These are phyloP conservation scores for Psephotus haematonotus DNA, from an alignment of 2,113 vertebrate species.

Conservation along the genomic window DNA sequence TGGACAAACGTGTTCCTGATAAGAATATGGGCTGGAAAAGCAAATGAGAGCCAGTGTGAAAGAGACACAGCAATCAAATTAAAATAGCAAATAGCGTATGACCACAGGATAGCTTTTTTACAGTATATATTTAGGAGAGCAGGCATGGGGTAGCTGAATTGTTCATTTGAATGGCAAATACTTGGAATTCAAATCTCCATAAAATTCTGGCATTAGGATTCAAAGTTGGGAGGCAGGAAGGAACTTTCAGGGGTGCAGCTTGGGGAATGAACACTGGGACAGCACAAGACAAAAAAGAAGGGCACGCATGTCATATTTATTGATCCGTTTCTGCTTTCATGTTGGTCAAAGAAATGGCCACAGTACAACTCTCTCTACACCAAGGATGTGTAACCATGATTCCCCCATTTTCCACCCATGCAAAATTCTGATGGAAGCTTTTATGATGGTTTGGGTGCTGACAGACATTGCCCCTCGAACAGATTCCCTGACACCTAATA, in stretches of 20 bases:
- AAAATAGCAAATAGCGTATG: not conserved
- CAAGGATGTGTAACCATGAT: not conserved
- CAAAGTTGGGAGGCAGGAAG: not conserved
- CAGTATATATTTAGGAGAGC: not conserved
- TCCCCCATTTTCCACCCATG: not conserved
- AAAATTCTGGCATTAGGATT: not conserved
- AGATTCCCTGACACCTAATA: not conserved
- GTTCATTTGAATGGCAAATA: constrained; percentile 2
- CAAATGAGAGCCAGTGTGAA: not conserved
- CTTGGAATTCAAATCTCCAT: not conserved
- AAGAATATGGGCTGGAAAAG: not conserved
- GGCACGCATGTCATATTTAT: not conserved
- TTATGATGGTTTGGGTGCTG: not conserved
- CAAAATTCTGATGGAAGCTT: not conserved
- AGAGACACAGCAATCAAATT: not conserved
- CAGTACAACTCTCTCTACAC: not conserved
- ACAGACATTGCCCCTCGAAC: not conserved
- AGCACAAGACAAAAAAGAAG: not conserved
- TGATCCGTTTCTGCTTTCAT: not conserved
- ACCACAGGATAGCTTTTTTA: not conserved
- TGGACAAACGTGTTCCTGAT: not conserved
- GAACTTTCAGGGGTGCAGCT: not conserved
- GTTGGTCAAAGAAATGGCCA: not conserved
- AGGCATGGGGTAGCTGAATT: not conserved
- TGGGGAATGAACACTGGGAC: not conserved